A percentile compares a stretch with the other conserved stretches of the same genome.
These are phyloP conservation scores for Heliocidaris erythrogramma DNA, from an alignment of 35 echinoderm and acorn worm genomes.

Conservation along the genomic window DNA sequence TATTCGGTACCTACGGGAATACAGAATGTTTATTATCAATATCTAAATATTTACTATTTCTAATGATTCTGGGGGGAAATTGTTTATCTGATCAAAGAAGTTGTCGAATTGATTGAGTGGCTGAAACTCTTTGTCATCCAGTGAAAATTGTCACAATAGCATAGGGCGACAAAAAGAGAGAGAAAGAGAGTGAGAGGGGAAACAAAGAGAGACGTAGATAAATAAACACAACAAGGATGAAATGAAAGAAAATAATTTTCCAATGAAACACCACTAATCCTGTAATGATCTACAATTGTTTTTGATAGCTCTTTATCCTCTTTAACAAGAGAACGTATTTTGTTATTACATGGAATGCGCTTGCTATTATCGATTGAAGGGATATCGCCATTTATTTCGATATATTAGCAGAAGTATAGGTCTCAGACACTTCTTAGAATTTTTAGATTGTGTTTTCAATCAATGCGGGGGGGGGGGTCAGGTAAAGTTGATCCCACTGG, in stretches of 20 bases:
- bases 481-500: too few species aligned
- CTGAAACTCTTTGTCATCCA: background rate
- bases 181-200: background rate
- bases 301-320: too few species aligned
- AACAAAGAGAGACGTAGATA: background rate
- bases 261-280: background rate
- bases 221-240: background rate
- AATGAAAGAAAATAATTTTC: background rate
- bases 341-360: background rate
- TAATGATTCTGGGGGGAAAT: background rate
- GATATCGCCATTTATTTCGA: background rate
- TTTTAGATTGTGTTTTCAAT: background rate
- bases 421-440: background rate
- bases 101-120: background rate
- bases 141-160: background rate
- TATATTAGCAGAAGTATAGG: background rate
- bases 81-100: background rate
- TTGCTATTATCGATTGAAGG: too few species aligned
- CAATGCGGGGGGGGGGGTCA: background rate
- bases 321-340: background rate
- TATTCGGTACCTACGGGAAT: background rate
- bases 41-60: background rate
- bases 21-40: too few species aligned
- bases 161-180: background rate
- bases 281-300: background rate